phyloP scores from a whole-genome alignment of 2,113 vertebrate genomes.

The Callipepla californica region DNA sequence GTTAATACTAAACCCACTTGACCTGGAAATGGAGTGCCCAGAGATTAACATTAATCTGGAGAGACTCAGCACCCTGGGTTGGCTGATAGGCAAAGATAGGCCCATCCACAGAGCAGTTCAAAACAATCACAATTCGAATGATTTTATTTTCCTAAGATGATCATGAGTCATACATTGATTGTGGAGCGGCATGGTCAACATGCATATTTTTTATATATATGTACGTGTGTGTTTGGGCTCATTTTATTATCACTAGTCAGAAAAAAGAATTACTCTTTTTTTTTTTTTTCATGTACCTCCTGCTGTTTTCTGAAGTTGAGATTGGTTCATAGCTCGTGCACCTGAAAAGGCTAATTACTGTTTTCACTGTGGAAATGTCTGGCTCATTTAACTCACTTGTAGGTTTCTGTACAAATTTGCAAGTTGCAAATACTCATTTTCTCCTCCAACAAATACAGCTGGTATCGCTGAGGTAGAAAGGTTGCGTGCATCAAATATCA shows the following conservation, averaged over 20 bases:
- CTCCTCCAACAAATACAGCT: neutral
- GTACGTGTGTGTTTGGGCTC: neutral
- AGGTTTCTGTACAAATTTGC: neutral
- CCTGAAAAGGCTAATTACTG: neutral
- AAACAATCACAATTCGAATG: neutral
- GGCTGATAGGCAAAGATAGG: neutral
- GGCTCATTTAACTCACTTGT: neutral
- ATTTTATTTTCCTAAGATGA: neutral
- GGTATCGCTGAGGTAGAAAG: neutral
- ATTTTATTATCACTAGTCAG: neutral
- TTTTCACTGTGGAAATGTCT: neutral
- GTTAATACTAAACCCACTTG: neutral
- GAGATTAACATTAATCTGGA: neutral
- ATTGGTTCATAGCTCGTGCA: neutral
- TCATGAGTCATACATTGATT: neutral
- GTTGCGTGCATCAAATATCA: neutral
- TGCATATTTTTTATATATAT: neutral
- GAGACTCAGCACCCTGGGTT: neutral
- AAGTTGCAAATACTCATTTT: neutral
- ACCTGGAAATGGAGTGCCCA: neutral
- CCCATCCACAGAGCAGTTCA: neutral
- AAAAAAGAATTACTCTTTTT: neutral
- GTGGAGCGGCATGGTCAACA: neutral
- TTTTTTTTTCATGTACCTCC: fast-evolving
- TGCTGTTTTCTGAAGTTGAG: neutral